Evolutionary conservation across 2,797 vertebrate species (phyloP).

Genomic region (Lagocephalus sceleratus): DNA sequence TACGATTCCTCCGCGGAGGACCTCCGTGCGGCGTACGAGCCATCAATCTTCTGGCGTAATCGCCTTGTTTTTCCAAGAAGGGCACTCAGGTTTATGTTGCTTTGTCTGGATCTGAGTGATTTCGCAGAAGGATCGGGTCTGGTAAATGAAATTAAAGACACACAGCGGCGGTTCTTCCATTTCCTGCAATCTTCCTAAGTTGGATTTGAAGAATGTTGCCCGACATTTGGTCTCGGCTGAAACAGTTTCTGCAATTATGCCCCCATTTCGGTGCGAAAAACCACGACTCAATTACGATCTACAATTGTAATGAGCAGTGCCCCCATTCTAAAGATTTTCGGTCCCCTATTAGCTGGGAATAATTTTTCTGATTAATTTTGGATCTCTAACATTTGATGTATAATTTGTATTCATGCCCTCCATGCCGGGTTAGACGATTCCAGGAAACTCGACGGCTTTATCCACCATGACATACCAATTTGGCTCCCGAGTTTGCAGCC

Average conservation of each 20-base stretch:
- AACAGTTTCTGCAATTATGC: slow-evolving; percentile 15
- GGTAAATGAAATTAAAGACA: slow-evolving; percentile 38
- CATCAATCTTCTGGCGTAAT: slow-evolving; percentile 48
- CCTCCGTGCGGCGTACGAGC: slow-evolving; percentile 5
- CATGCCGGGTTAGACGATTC: slow-evolving; percentile 31
- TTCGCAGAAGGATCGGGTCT: slow-evolving; percentile 47
- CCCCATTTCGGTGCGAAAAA: slow-evolving; percentile 7
- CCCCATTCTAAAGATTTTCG: slow-evolving; percentile 22
- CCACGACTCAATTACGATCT: slow-evolving; percentile 15
- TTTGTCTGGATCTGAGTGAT: slow-evolving; percentile 52
- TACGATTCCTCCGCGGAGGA: slow-evolving; percentile 18
- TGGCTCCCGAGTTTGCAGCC: slow-evolving; percentile 53
- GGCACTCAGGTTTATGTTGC: slow-evolving; percentile 46
- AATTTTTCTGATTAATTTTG: slow-evolving; percentile 36
- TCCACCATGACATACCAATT: slow-evolving; percentile 58
- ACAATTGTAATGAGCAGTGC: slow-evolving; percentile 13
- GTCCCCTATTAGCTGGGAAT: slow-evolving; percentile 22
- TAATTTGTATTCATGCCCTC: slow-evolving; percentile 51
- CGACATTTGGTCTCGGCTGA: slow-evolving; percentile 4
- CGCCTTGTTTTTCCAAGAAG: slow-evolving; percentile 41
- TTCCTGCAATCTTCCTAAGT: slow-evolving; percentile 30
- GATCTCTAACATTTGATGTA: slow-evolving; percentile 33
- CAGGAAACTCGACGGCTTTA: slow-evolving; percentile 48
- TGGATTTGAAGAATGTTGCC: slow-evolving; percentile 3
- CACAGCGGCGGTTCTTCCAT: slow-evolving; percentile 5